Conservation (phyloP, 1,140 invertebrate genomes). For the Sinella curviseta region DNA sequence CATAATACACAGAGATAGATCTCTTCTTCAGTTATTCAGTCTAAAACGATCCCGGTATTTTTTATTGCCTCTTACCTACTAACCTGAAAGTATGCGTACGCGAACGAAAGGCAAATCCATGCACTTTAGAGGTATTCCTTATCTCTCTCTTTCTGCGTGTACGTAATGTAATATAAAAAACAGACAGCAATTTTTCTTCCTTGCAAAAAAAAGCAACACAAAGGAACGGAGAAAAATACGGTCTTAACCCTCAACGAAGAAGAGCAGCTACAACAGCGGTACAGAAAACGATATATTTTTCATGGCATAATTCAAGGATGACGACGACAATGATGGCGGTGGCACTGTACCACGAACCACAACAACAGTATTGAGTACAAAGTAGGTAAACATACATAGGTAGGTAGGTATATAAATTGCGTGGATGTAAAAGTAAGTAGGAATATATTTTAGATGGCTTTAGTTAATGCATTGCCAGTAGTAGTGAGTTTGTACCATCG, state of each 20-base stretch:
- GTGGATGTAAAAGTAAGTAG: too few relatives aligned
- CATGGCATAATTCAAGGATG: conserved; percentile 13
- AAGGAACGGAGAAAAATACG: not conserved
- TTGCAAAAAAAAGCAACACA: not conserved
- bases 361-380: too few relatives aligned
- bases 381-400: too few relatives aligned
- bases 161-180: conserved; percentile 10
- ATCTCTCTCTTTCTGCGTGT: not conserved
- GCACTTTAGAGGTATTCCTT: not conserved
- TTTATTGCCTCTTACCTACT: conserved; percentile 25
- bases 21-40: not conserved
- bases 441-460: too few relatives aligned
- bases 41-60: not conserved
- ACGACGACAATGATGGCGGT: not conserved
- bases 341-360: not conserved
- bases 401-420: too few relatives aligned
- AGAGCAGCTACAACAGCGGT: not conserved
- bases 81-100: not conserved
- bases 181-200: conserved; percentile 16
- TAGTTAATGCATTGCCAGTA: not conserved
- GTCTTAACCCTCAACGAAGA: not conserved
- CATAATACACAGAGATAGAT: conserved; percentile 2
- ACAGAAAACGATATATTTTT: conserved; percentile 8
- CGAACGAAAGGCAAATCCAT: not conserved
- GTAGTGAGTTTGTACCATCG: not conserved